These are phyloP conservation scores for Luffia ferchaultella DNA, from an alignment of 2,888 invertebrate species.

Conservation along the genomic window DNA sequence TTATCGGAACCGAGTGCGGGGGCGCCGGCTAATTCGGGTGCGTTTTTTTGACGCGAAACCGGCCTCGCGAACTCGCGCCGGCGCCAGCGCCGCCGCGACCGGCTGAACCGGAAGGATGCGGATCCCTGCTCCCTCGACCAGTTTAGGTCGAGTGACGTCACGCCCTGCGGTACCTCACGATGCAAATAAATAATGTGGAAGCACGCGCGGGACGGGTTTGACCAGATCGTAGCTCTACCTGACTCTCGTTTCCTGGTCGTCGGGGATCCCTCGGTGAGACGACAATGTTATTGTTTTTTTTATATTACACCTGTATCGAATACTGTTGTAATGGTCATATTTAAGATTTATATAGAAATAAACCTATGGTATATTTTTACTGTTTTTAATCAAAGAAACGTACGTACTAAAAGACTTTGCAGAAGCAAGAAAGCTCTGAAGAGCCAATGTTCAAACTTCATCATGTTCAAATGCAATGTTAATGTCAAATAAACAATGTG, in stretches of 20 bases:
- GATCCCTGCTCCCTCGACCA: slow-evolving; percentile 67
- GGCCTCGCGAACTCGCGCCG: slow-evolving; percentile 37
- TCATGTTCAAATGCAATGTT: no score
- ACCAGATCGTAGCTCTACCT: slow-evolving; percentile 66
- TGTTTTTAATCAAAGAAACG: no score
- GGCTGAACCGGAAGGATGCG: slow-evolving; percentile 66
- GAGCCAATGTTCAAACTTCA: no score
- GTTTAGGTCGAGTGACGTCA: slow-evolving; percentile 65
- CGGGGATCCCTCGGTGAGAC: background rate
- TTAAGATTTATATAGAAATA: no score
- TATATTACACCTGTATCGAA: no score
- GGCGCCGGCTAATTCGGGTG: slow-evolving; percentile 31
- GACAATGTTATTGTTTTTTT: no score
- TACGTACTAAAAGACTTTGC: no score
- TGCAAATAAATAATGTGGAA: slow-evolving; percentile 67
- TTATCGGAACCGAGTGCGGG: slow-evolving; percentile 20
- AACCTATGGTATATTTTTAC: no score
- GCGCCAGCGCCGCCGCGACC: slow-evolving; percentile 52
- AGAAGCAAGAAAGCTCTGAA: no score
- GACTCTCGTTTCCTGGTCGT: slow-evolving; percentile 61
- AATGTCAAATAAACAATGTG: no score
- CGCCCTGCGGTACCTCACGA: slow-evolving; percentile 62
- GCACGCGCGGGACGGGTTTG: slow-evolving; percentile 65
- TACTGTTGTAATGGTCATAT: no score
- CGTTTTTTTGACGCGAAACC: slow-evolving; percentile 20